phyloP scores from a whole-genome alignment of 2,797 vertebrate genomes.

The Chelon labrosus region DNA sequence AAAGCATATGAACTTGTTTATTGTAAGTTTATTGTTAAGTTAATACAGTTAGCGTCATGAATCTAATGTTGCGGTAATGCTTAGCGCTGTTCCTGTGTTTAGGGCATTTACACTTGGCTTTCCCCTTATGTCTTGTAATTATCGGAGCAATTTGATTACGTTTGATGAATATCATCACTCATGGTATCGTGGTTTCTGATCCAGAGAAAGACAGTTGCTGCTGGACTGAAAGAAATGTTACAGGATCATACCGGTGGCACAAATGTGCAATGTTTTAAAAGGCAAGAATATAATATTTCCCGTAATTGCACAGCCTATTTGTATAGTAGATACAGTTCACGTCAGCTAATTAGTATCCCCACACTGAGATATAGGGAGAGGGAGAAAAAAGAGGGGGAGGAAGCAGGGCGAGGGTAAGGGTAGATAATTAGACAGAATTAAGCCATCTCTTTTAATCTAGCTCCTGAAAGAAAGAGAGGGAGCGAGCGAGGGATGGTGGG shows the following conservation, averaged over 20 bases:
- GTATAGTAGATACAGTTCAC: constrained; percentile 78
- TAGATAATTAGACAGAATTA: constrained; percentile 88
- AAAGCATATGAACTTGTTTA: constrained; percentile 66
- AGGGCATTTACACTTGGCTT: constrained; percentile 47
- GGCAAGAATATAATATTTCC: constrained; percentile 47
- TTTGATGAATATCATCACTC: constrained; percentile 78
- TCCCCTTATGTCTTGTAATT: constrained; percentile 66
- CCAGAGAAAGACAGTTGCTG: constrained; percentile 48
- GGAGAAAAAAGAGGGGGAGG: constrained; percentile 65
- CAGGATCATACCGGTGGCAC: constrained; percentile 28
- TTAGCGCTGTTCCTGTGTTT: constrained; percentile 35
- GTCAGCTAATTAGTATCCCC: constrained; percentile 84
- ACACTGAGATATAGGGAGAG: constrained; percentile 72
- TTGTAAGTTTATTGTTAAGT: constrained; percentile 64
- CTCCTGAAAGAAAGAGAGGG: constrained; percentile 78
- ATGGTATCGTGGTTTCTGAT: constrained; percentile 60
- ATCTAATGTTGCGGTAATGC: constrained; percentile 51
- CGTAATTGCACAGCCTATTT: constrained; percentile 70
- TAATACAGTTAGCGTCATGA: constrained; percentile 58
- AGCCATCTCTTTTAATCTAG: constrained; percentile 89
- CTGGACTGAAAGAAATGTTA: constrained; percentile 41
- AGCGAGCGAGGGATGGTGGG: constrained; percentile 58
- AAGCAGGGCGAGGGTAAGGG: constrained; percentile 74
- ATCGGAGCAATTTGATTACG: constrained; percentile 76
- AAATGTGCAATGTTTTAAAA: constrained; percentile 62